Base-by-base conservation (phyloP, 2,797 vertebrate species). In the Tolypeutes matacus region DNA sequence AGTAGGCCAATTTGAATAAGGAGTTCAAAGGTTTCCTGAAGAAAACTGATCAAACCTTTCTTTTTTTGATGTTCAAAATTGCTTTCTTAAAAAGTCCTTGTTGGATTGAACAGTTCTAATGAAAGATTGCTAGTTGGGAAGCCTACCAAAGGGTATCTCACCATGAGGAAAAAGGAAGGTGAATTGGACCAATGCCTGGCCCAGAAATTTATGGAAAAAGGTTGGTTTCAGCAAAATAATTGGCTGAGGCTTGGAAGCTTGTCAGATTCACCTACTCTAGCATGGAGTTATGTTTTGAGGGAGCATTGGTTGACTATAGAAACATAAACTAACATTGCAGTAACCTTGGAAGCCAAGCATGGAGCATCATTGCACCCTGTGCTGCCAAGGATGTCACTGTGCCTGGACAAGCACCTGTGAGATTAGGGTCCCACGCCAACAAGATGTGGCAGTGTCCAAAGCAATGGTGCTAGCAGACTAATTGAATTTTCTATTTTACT, bases 31-130 rank as follows among this genome's bases (percentile, higher is more conserved):
- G 9, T 77, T 93, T 96, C 42, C 69, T 80, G 7, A 87, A 85
- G 65, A 85, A 87, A 93, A 49, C 25, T 14, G 89, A 60, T 42
- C 72, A 96, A 20, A 5, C 11, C 20, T 82, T 93, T 87, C 51
- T 92, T 14, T 20, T 56, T 94, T 92, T 78, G 25, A 89, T 84
- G 46, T 89, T 97, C n/a, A 91, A 89, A 82, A 56, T 64, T 76
- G 85, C 34, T 69, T 76, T 34, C 69, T 7, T 31, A 34, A 60
- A 75, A 31, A 20, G 25, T 10, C 3, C 2, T 80, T 85, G 1
- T 70, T 51, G n/a, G 20, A 2, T 92, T 62, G 29, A 23, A 0
- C 58, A 86, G 11, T 29, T 8, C 39, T 31, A 58, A n/a, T 1
- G 67, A 85, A 84, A 49, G 0, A 70, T 8, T 87, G 7, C 29